A percentile compares a stretch with the other conserved stretches of the same genome.
phyloP scores from a whole-genome alignment of 2,113 vertebrate species.

The Nerophis lumbriciformis region DNA sequence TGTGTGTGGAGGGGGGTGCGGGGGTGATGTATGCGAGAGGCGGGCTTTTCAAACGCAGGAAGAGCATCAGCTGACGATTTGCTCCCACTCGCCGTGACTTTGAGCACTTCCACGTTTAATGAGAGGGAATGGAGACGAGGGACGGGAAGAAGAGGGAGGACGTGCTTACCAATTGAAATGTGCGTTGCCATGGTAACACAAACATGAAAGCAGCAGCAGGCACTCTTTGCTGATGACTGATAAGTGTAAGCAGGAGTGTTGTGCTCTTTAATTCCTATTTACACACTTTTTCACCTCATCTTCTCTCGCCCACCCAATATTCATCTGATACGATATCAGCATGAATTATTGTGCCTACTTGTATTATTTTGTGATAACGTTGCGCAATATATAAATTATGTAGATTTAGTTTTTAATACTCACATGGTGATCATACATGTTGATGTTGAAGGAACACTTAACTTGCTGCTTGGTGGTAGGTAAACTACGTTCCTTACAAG shows the following conservation, averaged over 20 bases:
- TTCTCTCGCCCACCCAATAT: no score
- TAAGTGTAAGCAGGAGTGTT: slow-evolving; percentile 42
- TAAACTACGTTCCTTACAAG: no score
- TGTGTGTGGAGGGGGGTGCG: no score
- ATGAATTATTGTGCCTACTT: no score
- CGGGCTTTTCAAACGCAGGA: slow-evolving; percentile 46
- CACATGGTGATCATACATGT: no score
- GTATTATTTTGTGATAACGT: no score
- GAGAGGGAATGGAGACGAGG: slow-evolving; percentile 62
- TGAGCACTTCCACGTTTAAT: slow-evolving; percentile 66
- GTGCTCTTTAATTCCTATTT: background rate
- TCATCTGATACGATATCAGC: no score
- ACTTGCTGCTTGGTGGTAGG: no score
- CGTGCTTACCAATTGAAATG: slow-evolving; percentile 70
- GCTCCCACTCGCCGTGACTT: slow-evolving; percentile 49
- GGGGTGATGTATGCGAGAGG: slow-evolving; percentile 16
- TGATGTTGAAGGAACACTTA: no score
- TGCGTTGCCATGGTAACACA: slow-evolving; percentile 72
- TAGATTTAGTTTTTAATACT: no score
- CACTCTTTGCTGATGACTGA: slow-evolving; percentile 58
- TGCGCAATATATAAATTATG: no score
- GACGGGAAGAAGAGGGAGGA: slow-evolving; percentile 44
- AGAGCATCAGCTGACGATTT: slow-evolving; percentile 52
- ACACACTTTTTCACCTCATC: background rate
- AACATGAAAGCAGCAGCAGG: slow-evolving; percentile 68